Base-by-base conservation (phyloP, 2,113 vertebrate species). In the Marcusenius ussheri region DNA sequence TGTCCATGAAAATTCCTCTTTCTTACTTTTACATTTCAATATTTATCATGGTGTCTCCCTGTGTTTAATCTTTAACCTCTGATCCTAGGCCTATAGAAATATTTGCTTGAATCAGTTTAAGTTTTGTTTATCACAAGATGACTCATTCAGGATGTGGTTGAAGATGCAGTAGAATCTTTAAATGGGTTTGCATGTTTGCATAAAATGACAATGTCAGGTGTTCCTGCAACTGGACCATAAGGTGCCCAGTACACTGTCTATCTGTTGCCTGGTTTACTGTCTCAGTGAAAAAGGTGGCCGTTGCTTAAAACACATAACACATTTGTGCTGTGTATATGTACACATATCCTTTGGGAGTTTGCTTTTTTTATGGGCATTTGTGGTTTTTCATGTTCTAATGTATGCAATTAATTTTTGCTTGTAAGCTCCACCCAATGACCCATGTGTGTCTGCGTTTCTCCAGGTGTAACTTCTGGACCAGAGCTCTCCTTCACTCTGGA, bases 401-500 rank as follows among this genome's bases (percentile, higher is more conserved):
- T 70, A 31, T 70, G 62, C n/a, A 27, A 24, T 83, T 21, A 21
- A 46, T 42, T 83, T 83, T 83, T 46, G 42, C 19, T 62, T 84
- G 21, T 21, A 24, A 84, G 83, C 47, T 15, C 27, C 27, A 10
- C 87, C 58, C 62, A 27, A 50, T 91, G 90, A 21, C 89, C 3
- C 91, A n/a, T 89, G 35, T 90, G 47, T 88, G 58, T 88, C 51
- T 88, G 10, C 85, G 2, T 89, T 62, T 66, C 66, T 35, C 47
- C 92, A 99, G 98, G 97, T 94, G 93, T 96, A 74, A 94, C 94
- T 51, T 95, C n/a, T 13, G 96, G 97, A 70, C 95, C 96, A 0
- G 98, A 99, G 92, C 95, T 99, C 92, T 97, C 97, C 0, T 99
- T 99, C 24, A 96, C 97, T 0, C 90, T 98, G 94, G 98, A 99